phyloP scores from a whole-genome alignment of 2,113 vertebrate genomes.

The Crotalus helleri region DNA sequence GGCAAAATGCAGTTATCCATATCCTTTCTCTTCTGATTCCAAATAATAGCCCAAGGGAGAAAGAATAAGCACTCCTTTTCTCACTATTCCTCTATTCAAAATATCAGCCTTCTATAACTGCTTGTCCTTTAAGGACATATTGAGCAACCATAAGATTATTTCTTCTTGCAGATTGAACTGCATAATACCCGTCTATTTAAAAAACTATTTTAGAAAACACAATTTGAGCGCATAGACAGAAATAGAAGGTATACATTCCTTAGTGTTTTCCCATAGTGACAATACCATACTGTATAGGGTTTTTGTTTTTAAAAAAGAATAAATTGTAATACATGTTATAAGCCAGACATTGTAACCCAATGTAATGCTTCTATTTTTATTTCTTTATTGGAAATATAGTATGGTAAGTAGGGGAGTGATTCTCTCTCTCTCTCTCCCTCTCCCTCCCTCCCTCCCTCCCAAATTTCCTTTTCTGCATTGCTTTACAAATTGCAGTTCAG shows the following conservation, averaged over 20 bases:
- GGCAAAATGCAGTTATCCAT: not conserved
- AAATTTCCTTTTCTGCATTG: not conserved
- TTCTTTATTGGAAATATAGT: not conserved
- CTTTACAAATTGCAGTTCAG: not conserved
- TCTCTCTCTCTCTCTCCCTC: not conserved
- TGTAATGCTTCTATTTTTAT: not conserved
- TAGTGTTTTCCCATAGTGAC: not conserved
- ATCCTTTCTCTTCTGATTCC: not conserved
- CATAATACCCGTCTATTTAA: not conserved
- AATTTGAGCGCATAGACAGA: not conserved
- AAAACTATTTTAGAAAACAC: not conserved
- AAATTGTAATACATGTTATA: not conserved
- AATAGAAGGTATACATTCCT: not conserved
- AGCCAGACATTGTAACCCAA: not conserved
- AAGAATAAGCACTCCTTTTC: not conserved
- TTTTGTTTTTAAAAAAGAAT: not conserved
- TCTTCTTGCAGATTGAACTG: not conserved
- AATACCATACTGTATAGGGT: not conserved
- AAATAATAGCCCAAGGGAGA: not conserved
- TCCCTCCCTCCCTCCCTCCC: too few relatives aligned
- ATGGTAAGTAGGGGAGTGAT: not conserved
- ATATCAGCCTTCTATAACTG: not conserved
- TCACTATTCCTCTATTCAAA: not conserved
- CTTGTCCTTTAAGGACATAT: not conserved
- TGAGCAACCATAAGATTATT: not conserved